These are phyloP conservation scores for Lycaena phlaeas DNA, from an alignment of 2,888 invertebrate genomes.

Conservation along the genomic window DNA sequence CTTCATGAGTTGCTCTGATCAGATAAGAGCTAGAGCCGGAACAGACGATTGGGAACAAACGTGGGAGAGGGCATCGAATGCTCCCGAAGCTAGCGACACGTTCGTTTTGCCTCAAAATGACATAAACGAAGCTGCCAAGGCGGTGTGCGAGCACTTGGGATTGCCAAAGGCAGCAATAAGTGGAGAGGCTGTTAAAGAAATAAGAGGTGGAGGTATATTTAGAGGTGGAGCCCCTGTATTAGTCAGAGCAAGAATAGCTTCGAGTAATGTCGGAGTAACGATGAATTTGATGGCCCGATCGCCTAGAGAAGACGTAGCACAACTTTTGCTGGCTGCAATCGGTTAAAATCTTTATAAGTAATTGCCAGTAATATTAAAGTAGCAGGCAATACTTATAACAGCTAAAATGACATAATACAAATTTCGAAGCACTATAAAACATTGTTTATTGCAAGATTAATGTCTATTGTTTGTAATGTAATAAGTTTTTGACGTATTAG, in stretches of 20 bases:
- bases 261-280: constrained; percentile 83
- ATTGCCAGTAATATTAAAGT: not conserved
- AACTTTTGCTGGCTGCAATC: constrained; percentile 88
- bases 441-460: too few species aligned
- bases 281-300: constrained; percentile 95
- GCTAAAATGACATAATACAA: too few species aligned
- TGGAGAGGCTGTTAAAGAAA: constrained; percentile 57
- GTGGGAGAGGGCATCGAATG: constrained; percentile 83
- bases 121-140: constrained; percentile 46
- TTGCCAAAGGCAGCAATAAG: constrained; percentile 41
- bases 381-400: too few species aligned
- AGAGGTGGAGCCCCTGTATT: constrained; percentile 93
- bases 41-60: constrained; percentile 71
- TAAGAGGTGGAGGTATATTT: constrained; percentile 80
- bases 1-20: constrained; percentile 52
- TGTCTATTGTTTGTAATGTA: too few species aligned
- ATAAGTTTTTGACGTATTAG: too few species aligned
- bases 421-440: too few species aligned
- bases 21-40: constrained; percentile 41
- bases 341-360: constrained; percentile 67
- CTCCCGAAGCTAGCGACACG: constrained; percentile 90
- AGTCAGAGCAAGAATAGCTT: constrained; percentile 87
- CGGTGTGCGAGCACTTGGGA: constrained; percentile 54
- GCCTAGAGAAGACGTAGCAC: constrained; percentile 87
- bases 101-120: constrained; percentile 82